Percentiles rank a stretch among this genome's conserved stretches.
phyloP scores from a whole-genome alignment of 2,888 invertebrate genomes.

The Cabera pusaria region DNA sequence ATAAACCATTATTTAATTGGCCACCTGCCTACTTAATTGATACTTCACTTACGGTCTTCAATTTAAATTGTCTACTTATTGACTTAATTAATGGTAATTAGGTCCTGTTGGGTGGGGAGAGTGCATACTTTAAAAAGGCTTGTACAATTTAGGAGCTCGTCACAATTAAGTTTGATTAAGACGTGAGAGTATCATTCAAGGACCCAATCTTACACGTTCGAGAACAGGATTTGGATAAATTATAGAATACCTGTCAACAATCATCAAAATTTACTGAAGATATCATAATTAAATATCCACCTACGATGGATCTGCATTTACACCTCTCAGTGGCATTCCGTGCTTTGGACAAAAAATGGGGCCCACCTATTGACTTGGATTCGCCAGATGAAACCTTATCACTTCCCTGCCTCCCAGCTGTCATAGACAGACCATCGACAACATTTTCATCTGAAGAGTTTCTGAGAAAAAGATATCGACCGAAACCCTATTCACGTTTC shows the following conservation, averaged over 20 bases:
- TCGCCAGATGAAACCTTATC: slow-evolving; percentile 31
- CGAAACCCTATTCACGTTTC: slow-evolving; percentile 40
- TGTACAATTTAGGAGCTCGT: slow-evolving; percentile 5
- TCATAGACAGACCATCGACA: slow-evolving; percentile 43
- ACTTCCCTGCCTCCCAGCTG: slow-evolving; percentile 42
- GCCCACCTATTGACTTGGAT: slow-evolving; percentile 52
- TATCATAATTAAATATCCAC: too few relatives aligned
- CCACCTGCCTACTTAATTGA: slow-evolving; percentile 21
- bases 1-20: slow-evolving; percentile 15
- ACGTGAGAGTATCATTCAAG: slow-evolving; percentile 6
- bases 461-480: slow-evolving; percentile 39
- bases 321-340: slow-evolving; percentile 57
- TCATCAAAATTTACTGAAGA: too few relatives aligned
- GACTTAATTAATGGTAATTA: slow-evolving; percentile 21
- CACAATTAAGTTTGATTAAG: slow-evolving; percentile 9
- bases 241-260: too few relatives aligned
- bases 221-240: too few relatives aligned
- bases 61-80: slow-evolving; percentile 23
- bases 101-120: slow-evolving; percentile 7
- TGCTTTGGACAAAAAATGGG: slow-evolving; percentile 60
- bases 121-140: slow-evolving; percentile 6
- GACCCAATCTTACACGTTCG: too few relatives aligned
- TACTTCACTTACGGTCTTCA: slow-evolving; percentile 7
- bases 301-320: slow-evolving; percentile 56
- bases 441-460: slow-evolving; percentile 63